Evolutionary conservation across 2,113 vertebrate species (phyloP), one percentile per base, ranked within the genome.

Genomic region (Callithrix jacchus): DNA sequence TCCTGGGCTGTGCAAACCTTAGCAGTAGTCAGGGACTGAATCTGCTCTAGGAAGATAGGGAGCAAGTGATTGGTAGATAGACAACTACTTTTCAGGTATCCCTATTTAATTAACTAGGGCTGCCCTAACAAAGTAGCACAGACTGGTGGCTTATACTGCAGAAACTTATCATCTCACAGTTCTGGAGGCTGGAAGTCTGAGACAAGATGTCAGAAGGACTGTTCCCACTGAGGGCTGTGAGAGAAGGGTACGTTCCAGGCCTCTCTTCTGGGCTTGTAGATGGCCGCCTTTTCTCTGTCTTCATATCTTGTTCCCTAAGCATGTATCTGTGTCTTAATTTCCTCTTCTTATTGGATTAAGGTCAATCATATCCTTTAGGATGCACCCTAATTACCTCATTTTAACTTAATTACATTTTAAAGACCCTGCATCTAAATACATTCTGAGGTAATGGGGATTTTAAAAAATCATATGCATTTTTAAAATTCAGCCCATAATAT

Each of bases 261-360:
- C 27, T n/a, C 85, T 76, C 79, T 96, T 25, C 37, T 80, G 27
- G 45, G 23, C 4, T 25, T 40, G 8, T 5, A 23, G 45, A 90
- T 25, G 27, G 68, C 61, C 71, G 5, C 76, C 42, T 58, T 54
- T 47, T 35, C 73, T 12, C 30, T 56, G 11, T 84, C 70, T 79
- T 84, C 37, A 2, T 8, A 23, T 27, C 7, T 20, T 64, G 7
- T 82, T 96, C 64, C 52, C 12, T 64, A 0, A 1, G 30, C 16
- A 12, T 21, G 32, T 73, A 13, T 58, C 52, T 91, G 30, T 89
- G 21, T 74, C n/a, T 89, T 68, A 17, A 91, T 79, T 86, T 35
- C 86, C 82, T 93, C 79, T 85, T 96, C 64, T 82, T 58, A 91
- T 8, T 89, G 73, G 40, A 93, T 94, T 82, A 93, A 12, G 2